These are phyloP conservation scores for Gibbula magus DNA, from an alignment of 2,888 invertebrate genomes.

Conservation along the genomic window DNA sequence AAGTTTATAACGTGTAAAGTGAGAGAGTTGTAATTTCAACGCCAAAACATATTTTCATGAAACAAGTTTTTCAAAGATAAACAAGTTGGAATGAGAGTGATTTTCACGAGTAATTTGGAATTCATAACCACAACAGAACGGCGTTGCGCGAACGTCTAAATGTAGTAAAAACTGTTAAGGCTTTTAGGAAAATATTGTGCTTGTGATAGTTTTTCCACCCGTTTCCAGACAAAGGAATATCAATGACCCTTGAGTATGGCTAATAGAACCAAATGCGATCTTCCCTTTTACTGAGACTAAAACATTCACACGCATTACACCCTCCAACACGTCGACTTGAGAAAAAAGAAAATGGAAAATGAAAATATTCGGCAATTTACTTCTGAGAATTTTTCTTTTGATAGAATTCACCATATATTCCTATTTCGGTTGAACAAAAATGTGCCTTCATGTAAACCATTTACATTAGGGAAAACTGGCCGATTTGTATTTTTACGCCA, in stretches of 20 bases:
- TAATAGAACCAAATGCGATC: background rate
- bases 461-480: too few relatives aligned
- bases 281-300: background rate
- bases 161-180: conserved; percentile 7
- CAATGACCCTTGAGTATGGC: background rate
- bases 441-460: too few relatives aligned
- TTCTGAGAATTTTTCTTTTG: too few relatives aligned
- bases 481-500: too few relatives aligned
- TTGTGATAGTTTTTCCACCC: conserved; percentile 2
- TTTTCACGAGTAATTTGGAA: background rate
- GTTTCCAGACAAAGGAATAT: background rate
- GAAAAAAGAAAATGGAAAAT: background rate
- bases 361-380: background rate
- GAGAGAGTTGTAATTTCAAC: background rate
- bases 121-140: background rate
- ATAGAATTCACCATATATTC: too few relatives aligned
- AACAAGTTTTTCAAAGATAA: background rate
- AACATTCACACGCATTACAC: background rate
- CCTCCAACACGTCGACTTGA: background rate
- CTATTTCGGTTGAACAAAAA: too few relatives aligned
- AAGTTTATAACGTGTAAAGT: background rate
- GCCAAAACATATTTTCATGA: background rate
- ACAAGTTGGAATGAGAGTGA: background rate
- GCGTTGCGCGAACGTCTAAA: background rate
- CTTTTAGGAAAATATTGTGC: conserved; percentile 10